Evolutionary conservation across 1,140 invertebrate genomes (phyloP).

Genomic region (Pomacea maculata): DNA sequence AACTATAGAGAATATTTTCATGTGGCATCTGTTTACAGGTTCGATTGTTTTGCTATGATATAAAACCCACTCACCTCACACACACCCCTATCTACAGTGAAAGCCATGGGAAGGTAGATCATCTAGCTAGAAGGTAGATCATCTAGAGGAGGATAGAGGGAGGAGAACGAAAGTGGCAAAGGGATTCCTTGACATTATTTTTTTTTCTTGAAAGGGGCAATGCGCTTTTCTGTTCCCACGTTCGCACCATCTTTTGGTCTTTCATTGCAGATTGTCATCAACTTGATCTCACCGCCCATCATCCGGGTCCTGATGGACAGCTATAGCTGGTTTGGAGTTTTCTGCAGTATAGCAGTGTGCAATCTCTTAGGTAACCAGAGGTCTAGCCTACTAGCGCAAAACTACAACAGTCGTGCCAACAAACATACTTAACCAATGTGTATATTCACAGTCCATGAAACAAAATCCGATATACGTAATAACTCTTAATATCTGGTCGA

Average conservation of each 20-base stretch:
- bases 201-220: not conserved
- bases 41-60: not conserved
- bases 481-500: no score
- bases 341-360: constrained; percentile 18
- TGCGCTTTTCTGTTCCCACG: not conserved
- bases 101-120: no score
- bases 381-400: no score
- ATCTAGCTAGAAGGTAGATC: no score
- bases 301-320: constrained; percentile 14
- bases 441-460: no score
- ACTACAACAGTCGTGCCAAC: no score
- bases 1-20: no score
- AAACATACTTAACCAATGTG: no score
- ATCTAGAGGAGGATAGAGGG: no score
- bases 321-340: constrained; percentile 25
- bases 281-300: constrained; percentile 27
- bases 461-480: no score
- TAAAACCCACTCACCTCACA: no score
- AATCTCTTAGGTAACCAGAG: constrained; percentile 20
- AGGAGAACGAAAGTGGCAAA: not conserved
- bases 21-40: not conserved
- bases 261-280: constrained; percentile 25
- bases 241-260: not conserved
- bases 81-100: no score
- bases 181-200: not conserved